Evolutionary conservation across 2,113 vertebrate genomes (phyloP), one percentile per base, ranked within the genome.

Genomic region (Lophius piscatorius): DNA sequence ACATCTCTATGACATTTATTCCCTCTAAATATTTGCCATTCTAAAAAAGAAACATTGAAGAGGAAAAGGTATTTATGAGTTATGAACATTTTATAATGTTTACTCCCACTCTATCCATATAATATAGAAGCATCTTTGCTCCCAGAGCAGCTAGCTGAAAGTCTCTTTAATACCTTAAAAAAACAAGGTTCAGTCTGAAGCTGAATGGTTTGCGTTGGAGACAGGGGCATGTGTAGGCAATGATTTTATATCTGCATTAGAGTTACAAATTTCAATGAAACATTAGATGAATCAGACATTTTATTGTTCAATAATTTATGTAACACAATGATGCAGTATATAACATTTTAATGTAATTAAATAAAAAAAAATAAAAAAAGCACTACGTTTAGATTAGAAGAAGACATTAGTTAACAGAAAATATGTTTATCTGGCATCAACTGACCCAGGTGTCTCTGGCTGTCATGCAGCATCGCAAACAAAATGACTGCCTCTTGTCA

Each of bases 391-490:
- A 28, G 2, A 10, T 9, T 18, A 44, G 2, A 12, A 58, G 14
- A 20, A 42, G 9, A 64, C 13, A 17, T 10, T 11, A 4, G 3
- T 24, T 10, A 13, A 6, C 28, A 5, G 1, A 22, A 41, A 61
- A 34, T 6, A 51, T 52, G 3, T 67, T 10, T n/a, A 1, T 9
- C 22, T 51, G 6, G 24, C 48, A 9, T 23, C 12, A 9, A 2
- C 2, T 36, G 21, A 55, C 23, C 56, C 41, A 18, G 13, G 23
- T 47, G 67, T 46, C 21, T 70, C 26, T 10, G 22, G 29, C 28
- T 50, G n/a, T 46, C 31, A 28, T 52, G 31, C 5, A n/a, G 11
- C 24, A 51, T 12, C 18, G 4, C 14, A 24, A 40, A 7, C 22
- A 55, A 6, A 4, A 50, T 9, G 28, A 24, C 24, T 9, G 31